These are phyloP conservation scores for Scleropages formosus DNA, from an alignment of 2,797 vertebrate species.

Conservation along the genomic window DNA sequence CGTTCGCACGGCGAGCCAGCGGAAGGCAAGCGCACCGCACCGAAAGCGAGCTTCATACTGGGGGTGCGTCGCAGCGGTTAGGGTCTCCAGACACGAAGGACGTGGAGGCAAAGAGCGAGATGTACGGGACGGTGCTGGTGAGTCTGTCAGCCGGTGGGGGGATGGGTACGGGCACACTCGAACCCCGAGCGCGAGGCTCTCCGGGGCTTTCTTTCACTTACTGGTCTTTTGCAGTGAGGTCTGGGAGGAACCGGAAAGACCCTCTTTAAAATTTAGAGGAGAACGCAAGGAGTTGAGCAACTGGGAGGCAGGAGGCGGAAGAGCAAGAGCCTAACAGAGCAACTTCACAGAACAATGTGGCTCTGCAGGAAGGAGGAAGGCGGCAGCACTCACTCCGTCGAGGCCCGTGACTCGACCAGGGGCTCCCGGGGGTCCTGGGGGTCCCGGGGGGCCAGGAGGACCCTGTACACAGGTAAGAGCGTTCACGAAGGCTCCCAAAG, in stretches of 20 bases:
- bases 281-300: slow-evolving; percentile 41
- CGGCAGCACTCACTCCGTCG: slow-evolving; percentile 91
- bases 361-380: neutral
- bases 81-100: neutral
- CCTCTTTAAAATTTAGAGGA: slow-evolving; percentile 76
- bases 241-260: slow-evolving; percentile 84
- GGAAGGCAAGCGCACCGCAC: neutral
- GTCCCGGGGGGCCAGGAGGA: slow-evolving; percentile 79
- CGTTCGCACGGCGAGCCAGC: neutral
- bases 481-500: neutral
- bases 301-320: neutral
- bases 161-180: slow-evolving; percentile 55
- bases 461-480: slow-evolving; percentile 62
- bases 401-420: slow-evolving; percentile 76
- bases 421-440: slow-evolving; percentile 77
- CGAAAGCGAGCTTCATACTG: slow-evolving; percentile 14
- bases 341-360: no score
- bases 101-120: neutral
- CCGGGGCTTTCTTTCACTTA: slow-evolving; percentile 66
- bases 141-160: slow-evolving; percentile 48
- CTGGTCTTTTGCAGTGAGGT: slow-evolving; percentile 86
- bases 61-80: neutral
- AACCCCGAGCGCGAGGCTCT: slow-evolving; percentile 43
- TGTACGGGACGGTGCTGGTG: slow-evolving; percentile 13
- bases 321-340: neutral